Evolutionary conservation across 2,797 vertebrate genomes (phyloP), one percentile per base, ranked within the genome.

Genomic region (Allobates femoralis): DNA sequence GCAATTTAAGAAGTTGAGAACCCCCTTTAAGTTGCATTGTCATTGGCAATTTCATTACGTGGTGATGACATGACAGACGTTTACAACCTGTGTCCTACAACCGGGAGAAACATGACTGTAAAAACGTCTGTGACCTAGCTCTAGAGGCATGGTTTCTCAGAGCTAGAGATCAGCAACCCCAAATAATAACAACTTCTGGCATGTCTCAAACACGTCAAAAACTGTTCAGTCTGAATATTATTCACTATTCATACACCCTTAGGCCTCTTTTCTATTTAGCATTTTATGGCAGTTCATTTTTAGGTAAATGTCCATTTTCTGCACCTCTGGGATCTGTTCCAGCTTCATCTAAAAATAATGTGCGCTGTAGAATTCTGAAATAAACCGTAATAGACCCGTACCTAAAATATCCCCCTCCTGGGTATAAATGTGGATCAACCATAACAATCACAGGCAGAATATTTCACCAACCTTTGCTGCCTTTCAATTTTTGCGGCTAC

Each of bases 401-500:
- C 56, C 23, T 60, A 60, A 60, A 60, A 60, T 8, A n/a, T 8
- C 8, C 2, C 30, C 6, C 7, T 34, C 3, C 16, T 34, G 64
- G 4, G 5, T 15, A 67, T 7, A 67, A 67, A 67, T 19, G 32
- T 34, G 14, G 23, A 66, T 66, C 41, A 67, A 2, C 19, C 19
- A 34, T 1, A 67, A 32, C 3, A 32, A 1, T 1, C 32, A 67
- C 1, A 67, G 19, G 53, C 0, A 21, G 6, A 41, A 30, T 62
- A 21, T 0, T 77, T 26, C 32, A 73, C 84, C 16, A 21, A 99
- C 98, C 98, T 97, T 93, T 99, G 98, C 75, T 99, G 98, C 50
- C 97, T 96, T 94, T 99, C 98, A 89, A 99, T 98, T 92, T 99
- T 99, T 76, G 98, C 98, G 80, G 95, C 98, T 92, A 99, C 97